phyloP scores from a whole-genome alignment of 2,797 vertebrate species.

The Urophycis tenuis region DNA sequence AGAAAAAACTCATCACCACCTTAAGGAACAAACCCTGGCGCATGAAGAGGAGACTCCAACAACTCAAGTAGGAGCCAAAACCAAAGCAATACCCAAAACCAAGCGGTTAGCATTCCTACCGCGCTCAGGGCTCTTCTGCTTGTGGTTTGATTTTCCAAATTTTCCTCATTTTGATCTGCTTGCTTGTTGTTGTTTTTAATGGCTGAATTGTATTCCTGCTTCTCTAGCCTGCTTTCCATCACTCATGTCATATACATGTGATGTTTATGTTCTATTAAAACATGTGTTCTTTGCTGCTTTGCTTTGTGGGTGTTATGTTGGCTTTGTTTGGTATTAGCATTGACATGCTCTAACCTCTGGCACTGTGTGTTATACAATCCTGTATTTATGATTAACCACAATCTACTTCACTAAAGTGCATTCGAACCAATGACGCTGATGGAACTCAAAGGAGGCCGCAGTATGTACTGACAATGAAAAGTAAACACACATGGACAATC shows the following conservation, averaged over 20 bases:
- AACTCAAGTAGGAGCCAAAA: constrained; percentile 92
- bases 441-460: background rate
- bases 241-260: constrained; percentile 52
- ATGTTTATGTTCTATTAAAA: constrained; percentile 50
- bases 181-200: background rate
- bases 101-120: background rate
- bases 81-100: background rate
- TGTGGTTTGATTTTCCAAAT: background rate
- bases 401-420: background rate
- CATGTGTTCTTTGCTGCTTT: constrained; percentile 12
- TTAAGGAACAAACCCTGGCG: constrained; percentile 94
- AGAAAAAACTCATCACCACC: constrained; percentile 86
- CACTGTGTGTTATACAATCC: background rate
- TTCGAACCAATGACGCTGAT: background rate
- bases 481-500: background rate
- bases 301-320: constrained; percentile 13
- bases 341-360: background rate
- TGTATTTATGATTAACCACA: background rate
- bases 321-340: background rate
- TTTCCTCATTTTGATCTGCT: background rate
- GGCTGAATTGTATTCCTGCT: background rate
- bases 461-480: background rate
- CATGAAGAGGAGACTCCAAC: constrained; percentile 82
- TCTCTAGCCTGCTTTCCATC: constrained; percentile 30
- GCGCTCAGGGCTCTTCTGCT: constrained; percentile 9